Evolutionary conservation across 2,888 invertebrate genomes (phyloP).

Genomic region (Chloroclystis v-ata): DNA sequence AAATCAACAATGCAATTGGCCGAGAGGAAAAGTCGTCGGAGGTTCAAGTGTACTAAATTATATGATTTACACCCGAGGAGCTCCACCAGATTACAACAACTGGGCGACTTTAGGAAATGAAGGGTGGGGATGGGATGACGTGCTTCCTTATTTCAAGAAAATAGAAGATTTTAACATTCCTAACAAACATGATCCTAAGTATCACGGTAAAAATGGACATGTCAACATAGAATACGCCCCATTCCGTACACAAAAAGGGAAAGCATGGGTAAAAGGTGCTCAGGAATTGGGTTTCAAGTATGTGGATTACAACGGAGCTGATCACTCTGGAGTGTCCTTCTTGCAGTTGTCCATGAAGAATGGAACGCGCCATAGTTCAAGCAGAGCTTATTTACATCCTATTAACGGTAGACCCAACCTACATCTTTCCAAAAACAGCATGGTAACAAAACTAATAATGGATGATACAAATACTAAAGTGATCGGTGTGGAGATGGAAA

Average conservation of each 20-base stretch:
- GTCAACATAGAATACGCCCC: slow-evolving; percentile 76
- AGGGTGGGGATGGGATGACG: slow-evolving; percentile 85
- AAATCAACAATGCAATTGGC: slow-evolving; percentile 86
- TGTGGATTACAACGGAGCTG: slow-evolving; percentile 80
- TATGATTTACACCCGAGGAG: slow-evolving; percentile 88
- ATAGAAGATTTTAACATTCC: slow-evolving; percentile 84
- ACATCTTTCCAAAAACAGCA: slow-evolving; percentile 77
- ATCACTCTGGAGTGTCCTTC: slow-evolving; percentile 79
- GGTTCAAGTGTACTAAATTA: slow-evolving; percentile 89
- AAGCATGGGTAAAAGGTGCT: slow-evolving; percentile 80
- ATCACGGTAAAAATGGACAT: slow-evolving; percentile 78
- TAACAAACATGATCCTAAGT: slow-evolving; percentile 65
- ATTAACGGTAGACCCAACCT: slow-evolving; percentile 79
- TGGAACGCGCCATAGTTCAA: slow-evolving; percentile 82
- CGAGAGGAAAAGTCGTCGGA: slow-evolving; percentile 89
- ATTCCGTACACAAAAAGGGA: slow-evolving; percentile 69
- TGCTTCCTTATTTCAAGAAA: slow-evolving; percentile 87
- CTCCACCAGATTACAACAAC: slow-evolving; percentile 83
- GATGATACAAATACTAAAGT: slow-evolving; percentile 75
- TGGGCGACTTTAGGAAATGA: slow-evolving; percentile 85
- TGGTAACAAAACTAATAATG: slow-evolving; percentile 79
- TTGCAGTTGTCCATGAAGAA: slow-evolving; percentile 81
- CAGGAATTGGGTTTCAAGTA: slow-evolving; percentile 78
- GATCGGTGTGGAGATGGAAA: slow-evolving; percentile 79
- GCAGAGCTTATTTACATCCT: slow-evolving; percentile 82